phyloP scores from a whole-genome alignment of 2,113 vertebrate genomes.

The Tragelaphus strepsiceros region DNA sequence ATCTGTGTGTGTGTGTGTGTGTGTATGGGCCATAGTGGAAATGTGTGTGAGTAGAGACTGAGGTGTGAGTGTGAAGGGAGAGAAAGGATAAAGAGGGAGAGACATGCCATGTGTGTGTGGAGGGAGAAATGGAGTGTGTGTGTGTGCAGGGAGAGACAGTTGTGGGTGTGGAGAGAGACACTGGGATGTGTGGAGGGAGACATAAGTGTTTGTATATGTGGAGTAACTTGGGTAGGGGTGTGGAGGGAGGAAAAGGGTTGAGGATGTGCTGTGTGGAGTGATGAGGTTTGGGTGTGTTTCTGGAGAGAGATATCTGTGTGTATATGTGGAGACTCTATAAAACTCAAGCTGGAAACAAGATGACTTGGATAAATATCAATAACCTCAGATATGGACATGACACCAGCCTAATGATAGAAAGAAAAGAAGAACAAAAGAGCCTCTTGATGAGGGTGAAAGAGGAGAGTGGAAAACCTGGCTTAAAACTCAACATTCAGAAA shows the following conservation, averaged over 20 bases:
- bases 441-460: not conserved
- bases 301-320: not conserved
- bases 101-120: not conserved
- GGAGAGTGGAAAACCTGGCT: not conserved
- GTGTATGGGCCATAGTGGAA: not conserved
- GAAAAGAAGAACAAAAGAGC: not conserved
- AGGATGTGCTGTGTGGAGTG: not conserved
- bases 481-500: not conserved
- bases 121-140: not conserved
- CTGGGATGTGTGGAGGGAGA: not conserved
- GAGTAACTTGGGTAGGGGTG: not conserved
- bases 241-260: not conserved
- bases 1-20: not conserved
- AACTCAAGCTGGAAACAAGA: not conserved
- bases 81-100: not conserved
- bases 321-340: not conserved
- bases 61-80: not conserved
- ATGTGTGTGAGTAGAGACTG: not conserved
- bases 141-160: not conserved
- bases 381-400: not conserved
- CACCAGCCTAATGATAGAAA: not conserved
- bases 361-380: not conserved
- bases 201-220: not conserved
- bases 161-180: not conserved
- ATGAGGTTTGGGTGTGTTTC: not conserved